Evolutionary conservation across 2,797 vertebrate genomes (phyloP).

Genomic region (Poeciliopsis infans): DNA sequence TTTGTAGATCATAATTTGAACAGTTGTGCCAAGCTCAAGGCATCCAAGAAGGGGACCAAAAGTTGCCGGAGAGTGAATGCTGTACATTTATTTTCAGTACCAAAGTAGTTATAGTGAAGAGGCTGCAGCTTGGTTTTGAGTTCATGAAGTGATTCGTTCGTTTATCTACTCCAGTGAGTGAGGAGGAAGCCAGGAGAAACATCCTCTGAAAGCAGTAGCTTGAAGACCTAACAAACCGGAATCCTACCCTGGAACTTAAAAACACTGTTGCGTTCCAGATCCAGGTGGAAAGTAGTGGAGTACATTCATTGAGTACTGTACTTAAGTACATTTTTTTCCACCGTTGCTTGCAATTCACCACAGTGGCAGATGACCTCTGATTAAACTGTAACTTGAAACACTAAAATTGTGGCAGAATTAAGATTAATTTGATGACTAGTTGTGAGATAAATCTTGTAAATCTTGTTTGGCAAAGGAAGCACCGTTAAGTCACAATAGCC

Average conservation of each 20-base stretch:
- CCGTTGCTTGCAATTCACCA: neutral
- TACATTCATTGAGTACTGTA: too few relatives aligned
- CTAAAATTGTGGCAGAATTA: neutral
- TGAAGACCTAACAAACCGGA: neutral
- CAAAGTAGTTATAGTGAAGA: neutral
- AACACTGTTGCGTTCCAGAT: neutral
- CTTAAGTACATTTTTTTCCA: too few relatives aligned
- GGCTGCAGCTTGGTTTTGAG: neutral
- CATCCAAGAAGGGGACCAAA: neutral
- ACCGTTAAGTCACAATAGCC: neutral
- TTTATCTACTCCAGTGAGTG: neutral
- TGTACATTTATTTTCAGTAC: neutral
- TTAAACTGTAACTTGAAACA: neutral
- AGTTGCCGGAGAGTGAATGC: neutral
- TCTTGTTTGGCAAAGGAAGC: neutral
- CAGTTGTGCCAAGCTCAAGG: neutral
- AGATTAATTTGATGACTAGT: neutral
- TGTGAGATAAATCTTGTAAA: neutral
- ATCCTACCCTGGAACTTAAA: neutral
- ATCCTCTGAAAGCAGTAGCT: neutral
- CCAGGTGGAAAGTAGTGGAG: neutral
- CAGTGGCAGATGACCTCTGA: neutral
- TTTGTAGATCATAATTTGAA: neutral
- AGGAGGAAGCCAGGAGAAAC: neutral
- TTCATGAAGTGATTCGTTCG: neutral